Percentiles rank a stretch among this genome's conserved stretches.
phyloP scores from a whole-genome alignment of 2,888 invertebrate species.

The Trissolcus japonicus region DNA sequence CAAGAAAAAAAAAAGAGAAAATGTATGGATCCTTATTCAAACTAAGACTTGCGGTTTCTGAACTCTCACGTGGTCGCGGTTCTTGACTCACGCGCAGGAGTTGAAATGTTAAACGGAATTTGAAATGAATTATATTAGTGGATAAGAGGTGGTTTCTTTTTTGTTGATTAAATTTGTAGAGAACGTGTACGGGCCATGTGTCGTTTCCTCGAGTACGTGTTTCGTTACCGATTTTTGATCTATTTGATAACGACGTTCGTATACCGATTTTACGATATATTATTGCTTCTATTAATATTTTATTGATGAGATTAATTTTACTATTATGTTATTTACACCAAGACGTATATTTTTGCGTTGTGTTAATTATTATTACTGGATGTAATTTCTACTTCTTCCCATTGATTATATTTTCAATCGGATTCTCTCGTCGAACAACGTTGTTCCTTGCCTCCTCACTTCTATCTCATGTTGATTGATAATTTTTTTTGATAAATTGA shows the following conservation, averaged over 20 bases:
- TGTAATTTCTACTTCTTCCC: conserved; percentile 60
- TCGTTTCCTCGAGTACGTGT: conserved; percentile 46
- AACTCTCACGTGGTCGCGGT: conserved; percentile 18
- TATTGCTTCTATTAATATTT: conserved; percentile 48
- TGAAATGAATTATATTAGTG: conserved; percentile 16
- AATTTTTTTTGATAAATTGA: conserved; percentile 58
- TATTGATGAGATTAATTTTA: conserved; percentile 52
- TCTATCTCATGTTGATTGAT: conserved; percentile 65
- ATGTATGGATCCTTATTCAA: conserved; percentile 33
- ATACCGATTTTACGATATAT: conserved; percentile 36
- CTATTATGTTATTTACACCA: conserved; percentile 46
- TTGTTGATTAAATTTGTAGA: conserved; percentile 38
- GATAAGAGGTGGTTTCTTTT: conserved; percentile 22
- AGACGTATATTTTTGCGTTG: conserved; percentile 55
- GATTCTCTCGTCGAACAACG: conserved; percentile 68
- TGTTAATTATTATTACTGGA: conserved; percentile 59
- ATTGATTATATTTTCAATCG: conserved; percentile 68
- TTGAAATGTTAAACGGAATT: conserved; percentile 35
- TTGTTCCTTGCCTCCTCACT: conserved; percentile 55
- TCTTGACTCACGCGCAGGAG: conserved; percentile 5
- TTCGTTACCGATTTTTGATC: conserved; percentile 44
- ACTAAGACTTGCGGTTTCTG: conserved; percentile 25
- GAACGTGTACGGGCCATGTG: conserved; percentile 34
- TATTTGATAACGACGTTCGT: conserved; percentile 50
- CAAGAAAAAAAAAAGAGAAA: background rate